Conservation (phyloP, 1,140 invertebrate species). For the Penaeus indicus region DNA sequence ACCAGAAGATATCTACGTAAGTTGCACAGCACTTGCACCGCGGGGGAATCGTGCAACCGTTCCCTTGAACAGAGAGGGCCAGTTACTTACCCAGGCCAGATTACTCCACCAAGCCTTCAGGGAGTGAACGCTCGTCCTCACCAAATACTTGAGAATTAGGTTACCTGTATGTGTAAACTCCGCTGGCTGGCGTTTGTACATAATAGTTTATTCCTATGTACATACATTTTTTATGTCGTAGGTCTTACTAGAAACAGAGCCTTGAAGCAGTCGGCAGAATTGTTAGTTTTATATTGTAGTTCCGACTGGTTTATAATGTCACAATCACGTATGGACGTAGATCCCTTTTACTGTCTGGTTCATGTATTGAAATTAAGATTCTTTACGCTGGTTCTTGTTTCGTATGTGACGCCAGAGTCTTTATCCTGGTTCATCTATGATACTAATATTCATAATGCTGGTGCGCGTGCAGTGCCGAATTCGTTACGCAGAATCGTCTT, state of each 20-base stretch:
- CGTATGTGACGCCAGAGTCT: too few species aligned
- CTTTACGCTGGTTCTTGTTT: constrained; percentile 38
- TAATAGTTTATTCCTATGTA: constrained; percentile 60
- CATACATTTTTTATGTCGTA: constrained; percentile 62
- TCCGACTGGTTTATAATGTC: constrained; percentile 54
- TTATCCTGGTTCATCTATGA: constrained; percentile 31
- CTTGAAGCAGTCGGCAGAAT: constrained; percentile 54
- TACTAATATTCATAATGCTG: neutral
- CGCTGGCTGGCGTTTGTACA: constrained; percentile 58
- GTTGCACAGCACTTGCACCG: too few species aligned
- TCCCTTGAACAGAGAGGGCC: neutral
- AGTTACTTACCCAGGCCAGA: too few species aligned
- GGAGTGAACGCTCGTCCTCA: neutral
- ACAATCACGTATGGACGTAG: constrained; percentile 45
- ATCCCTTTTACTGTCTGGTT: constrained; percentile 45
- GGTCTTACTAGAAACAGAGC: constrained; percentile 50
- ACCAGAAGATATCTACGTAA: too few species aligned
- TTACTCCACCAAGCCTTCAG: neutral
- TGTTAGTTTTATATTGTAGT: constrained; percentile 57
- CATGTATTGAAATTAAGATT: constrained; percentile 29
- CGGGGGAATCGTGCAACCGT: too few species aligned
- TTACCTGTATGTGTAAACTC: constrained; percentile 23
- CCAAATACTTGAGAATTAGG: neutral
- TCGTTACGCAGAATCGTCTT: too few species aligned
- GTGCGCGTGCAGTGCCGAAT: too few species aligned